A percentile compares a stretch with the other conserved stretches of the same genome.
Conservation (phyloP, 1,140 invertebrate genomes). For the Drosophila tani region DNA sequence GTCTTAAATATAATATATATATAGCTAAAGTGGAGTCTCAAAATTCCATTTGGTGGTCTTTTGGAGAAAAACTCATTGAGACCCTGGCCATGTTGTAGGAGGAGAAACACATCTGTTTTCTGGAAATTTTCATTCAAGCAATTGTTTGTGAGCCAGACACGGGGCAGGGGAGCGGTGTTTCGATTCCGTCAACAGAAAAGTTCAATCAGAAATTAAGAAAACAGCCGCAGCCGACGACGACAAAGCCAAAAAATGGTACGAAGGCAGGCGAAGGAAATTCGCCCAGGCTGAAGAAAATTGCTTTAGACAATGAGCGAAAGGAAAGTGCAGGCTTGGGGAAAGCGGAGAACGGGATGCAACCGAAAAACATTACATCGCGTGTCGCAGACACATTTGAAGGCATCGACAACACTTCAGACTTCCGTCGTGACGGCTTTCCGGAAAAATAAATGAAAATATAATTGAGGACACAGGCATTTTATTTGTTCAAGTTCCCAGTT, state of each 20-base stretch:
- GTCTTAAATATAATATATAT: slow-evolving; percentile 41
- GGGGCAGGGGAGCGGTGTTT: slow-evolving; percentile 38
- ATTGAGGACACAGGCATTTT: slow-evolving; percentile 44
- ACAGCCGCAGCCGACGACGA: slow-evolving; percentile 61
- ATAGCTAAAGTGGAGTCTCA: slow-evolving; percentile 38
- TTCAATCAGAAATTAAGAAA: slow-evolving; percentile 84
- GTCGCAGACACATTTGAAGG: slow-evolving; percentile 77
- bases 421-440: slow-evolving; percentile 49
- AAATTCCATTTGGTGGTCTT: slow-evolving; percentile 60
- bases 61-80: slow-evolving; percentile 52
- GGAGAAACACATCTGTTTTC: slow-evolving; percentile 72
- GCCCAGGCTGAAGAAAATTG: slow-evolving; percentile 53
- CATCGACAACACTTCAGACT: slow-evolving; percentile 77
- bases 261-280: slow-evolving; percentile 61
- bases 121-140: slow-evolving; percentile 68
- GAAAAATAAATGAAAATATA: slow-evolving; percentile 48
- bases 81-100: slow-evolving; percentile 49
- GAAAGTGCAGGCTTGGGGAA: slow-evolving; percentile 12
- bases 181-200: slow-evolving; percentile 80
- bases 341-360: slow-evolving; percentile 14
- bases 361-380: slow-evolving; percentile 72
- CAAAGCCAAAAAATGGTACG: slow-evolving; percentile 63
- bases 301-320: slow-evolving; percentile 65
- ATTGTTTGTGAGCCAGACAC: slow-evolving; percentile 66
- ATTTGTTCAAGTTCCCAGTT: slow-evolving; percentile 7